These are phyloP conservation scores for Heliocidaris erythrogramma DNA, from an alignment of 35 echinoderm and acorn worm genomes.

Conservation along the genomic window DNA sequence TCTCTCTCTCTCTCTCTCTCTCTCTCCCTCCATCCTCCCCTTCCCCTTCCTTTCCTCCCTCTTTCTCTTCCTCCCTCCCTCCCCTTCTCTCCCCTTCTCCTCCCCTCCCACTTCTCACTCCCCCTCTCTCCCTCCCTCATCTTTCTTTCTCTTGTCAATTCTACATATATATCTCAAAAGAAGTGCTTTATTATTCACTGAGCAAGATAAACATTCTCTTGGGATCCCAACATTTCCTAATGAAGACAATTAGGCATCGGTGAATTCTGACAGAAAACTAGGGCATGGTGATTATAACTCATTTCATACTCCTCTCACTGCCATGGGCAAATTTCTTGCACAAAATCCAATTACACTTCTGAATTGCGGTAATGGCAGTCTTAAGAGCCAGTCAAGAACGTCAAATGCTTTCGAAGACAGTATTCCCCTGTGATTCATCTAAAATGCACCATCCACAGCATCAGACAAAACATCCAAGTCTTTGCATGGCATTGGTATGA, in stretches of 20 bases:
- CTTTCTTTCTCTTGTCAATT: not conserved
- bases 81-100: not conserved
- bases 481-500: no score
- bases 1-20: not conserved
- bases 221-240: not conserved
- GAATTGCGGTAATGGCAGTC: not conserved
- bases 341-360: not conserved
- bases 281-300: not conserved
- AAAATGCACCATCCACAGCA: no score
- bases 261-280: not conserved
- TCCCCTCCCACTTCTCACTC: not conserved
- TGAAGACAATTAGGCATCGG: not conserved
- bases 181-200: not conserved
- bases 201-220: not conserved
- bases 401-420: not conserved
- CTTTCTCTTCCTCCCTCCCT: not conserved
- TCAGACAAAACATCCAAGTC: no score
- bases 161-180: not conserved
- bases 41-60: not conserved
- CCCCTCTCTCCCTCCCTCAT: not conserved
- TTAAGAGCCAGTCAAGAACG: not conserved
- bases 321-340: not conserved
- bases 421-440: not conserved
- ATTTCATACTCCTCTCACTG: not conserved
- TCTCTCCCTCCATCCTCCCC: not conserved